Conservation (phyloP, 2,113 vertebrate species). For the Callopanchax toddi region DNA sequence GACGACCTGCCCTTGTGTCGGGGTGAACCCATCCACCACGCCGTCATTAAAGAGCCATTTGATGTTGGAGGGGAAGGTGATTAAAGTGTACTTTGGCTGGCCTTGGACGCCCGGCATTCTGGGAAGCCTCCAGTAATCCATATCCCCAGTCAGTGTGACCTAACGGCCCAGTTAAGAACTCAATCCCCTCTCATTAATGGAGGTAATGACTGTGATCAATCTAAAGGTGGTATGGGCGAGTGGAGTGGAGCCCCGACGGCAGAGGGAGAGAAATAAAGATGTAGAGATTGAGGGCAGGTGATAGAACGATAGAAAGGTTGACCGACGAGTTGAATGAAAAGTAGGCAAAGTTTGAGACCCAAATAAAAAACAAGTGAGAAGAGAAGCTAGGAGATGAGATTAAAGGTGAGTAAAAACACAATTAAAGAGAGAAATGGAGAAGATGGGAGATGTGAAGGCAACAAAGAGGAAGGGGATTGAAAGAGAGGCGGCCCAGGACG, state of each 20-base stretch:
- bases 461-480: constrained; percentile 45
- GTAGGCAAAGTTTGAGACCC: constrained; percentile 15
- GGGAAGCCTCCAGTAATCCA: constrained; percentile 71
- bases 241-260: constrained; percentile 31
- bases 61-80: constrained; percentile 69
- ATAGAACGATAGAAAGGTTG: constrained; percentile 8
- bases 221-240: constrained; percentile 59
- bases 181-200: constrained; percentile 80
- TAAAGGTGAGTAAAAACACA: constrained; percentile 45
- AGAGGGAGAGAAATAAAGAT: constrained; percentile 20
- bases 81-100: constrained; percentile 70
- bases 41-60: constrained; percentile 70
- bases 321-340: constrained; percentile 41
- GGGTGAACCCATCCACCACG: constrained; percentile 48
- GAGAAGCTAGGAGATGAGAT: constrained; percentile 26
- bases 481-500: too few relatives aligned
- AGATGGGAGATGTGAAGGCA: constrained; percentile 28
- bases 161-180: constrained; percentile 72
- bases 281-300: constrained; percentile 37
- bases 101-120: constrained; percentile 51
- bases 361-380: constrained; percentile 1
- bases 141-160: constrained; percentile 68
- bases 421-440: constrained; percentile 52
- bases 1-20: constrained; percentile 57
- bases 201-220: constrained; percentile 82